Conservation (phyloP, 2,113 vertebrate species). For the Propithecus coquereli region DNA sequence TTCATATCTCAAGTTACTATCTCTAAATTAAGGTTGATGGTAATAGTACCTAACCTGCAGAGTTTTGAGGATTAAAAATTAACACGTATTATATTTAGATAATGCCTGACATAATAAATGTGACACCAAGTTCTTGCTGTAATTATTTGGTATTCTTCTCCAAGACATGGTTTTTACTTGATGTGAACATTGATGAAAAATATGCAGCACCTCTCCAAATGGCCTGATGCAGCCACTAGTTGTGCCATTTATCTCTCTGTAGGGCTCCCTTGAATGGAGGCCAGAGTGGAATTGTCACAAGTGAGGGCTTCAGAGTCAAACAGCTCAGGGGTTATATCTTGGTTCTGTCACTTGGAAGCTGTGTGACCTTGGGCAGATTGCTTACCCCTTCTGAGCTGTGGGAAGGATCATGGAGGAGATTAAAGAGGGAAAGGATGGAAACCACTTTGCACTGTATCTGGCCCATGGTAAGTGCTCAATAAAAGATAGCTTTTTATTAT, state of each 20-base stretch:
- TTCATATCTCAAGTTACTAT: not conserved
- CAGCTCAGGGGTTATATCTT: not conserved
- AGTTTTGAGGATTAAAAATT: conserved; percentile 30
- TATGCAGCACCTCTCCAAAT: not conserved
- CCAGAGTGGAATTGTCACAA: not conserved
- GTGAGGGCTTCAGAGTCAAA: not conserved
- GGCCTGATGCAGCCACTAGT: not conserved
- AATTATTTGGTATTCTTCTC: not conserved
- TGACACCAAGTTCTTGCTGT: not conserved
- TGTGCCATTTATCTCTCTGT: not conserved
- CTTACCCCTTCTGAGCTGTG: not conserved
- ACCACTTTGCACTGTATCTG: not conserved
- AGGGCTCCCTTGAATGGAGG: not conserved
- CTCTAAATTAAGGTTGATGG: not conserved
- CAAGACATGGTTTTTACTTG: not conserved
- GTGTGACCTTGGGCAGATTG: not conserved
- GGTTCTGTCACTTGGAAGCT: not conserved
- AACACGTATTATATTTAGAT: not conserved
- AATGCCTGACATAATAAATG: not conserved
- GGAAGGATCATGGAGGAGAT: not conserved
- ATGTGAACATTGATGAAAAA: not conserved
- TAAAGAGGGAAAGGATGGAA: not conserved
- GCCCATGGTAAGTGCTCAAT: not conserved
- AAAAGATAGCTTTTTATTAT: not conserved
- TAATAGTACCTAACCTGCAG: not conserved